Evolutionary conservation across 2,888 invertebrate genomes (phyloP).

Genomic region (Tanytarsus gracilentus): DNA sequence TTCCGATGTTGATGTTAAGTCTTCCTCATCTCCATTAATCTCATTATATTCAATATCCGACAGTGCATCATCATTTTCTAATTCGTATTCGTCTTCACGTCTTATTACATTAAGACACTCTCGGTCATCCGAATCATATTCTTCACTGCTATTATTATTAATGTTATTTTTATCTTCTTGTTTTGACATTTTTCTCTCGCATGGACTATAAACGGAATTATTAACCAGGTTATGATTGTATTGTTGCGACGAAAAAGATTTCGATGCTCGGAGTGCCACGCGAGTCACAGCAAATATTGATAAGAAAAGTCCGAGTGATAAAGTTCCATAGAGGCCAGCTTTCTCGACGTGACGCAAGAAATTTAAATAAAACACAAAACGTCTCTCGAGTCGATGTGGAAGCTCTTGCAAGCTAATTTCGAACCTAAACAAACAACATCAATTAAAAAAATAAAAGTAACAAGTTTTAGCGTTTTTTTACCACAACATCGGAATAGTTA

Average conservation of each 20-base stretch:
- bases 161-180: background rate
- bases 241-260: slow-evolving; percentile 12
- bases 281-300: slow-evolving; percentile 38
- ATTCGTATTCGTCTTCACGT: slow-evolving; percentile 5
- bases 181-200: slow-evolving; percentile 11
- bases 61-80: slow-evolving; percentile 19
- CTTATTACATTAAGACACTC: background rate
- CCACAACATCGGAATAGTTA: slow-evolving; percentile 75
- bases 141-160: background rate
- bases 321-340: slow-evolving; percentile 39
- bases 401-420: slow-evolving; percentile 60
- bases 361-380: slow-evolving; percentile 65
- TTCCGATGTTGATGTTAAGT: background rate
- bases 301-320: slow-evolving; percentile 36
- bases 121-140: background rate
- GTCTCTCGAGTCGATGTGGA: slow-evolving; percentile 51
- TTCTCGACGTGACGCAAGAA: slow-evolving; percentile 56
- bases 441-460: slow-evolving; percentile 1
- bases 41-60: slow-evolving; percentile 25
- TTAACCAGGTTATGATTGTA: slow-evolving; percentile 5
- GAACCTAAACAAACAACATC: slow-evolving; percentile 32
- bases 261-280: slow-evolving; percentile 37
- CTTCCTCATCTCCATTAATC: background rate
- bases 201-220: slow-evolving; percentile 21
- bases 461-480: slow-evolving; percentile 66